Evolutionary conservation across 2,888 invertebrate genomes (phyloP).

Genomic region (Epinotia bilunana): DNA sequence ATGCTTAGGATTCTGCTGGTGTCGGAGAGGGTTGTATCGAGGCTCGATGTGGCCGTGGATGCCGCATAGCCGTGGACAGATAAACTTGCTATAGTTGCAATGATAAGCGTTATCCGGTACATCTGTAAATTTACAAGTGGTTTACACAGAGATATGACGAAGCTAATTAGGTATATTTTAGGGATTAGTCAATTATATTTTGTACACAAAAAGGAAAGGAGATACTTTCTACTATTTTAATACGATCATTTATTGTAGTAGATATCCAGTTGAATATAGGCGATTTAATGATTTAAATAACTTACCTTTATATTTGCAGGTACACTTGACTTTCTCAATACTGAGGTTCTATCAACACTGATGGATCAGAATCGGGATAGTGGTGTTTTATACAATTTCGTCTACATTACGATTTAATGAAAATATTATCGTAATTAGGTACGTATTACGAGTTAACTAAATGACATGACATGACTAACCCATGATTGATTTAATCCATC

Average conservation of each 20-base stretch:
- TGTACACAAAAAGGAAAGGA: not conserved
- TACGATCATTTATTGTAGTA: too few relatives aligned
- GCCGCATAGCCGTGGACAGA: not conserved
- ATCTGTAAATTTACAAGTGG: conserved; percentile 53
- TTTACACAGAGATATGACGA: not conserved
- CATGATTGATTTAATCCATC: not conserved
- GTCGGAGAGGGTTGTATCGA: not conserved
- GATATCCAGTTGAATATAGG: too few relatives aligned
- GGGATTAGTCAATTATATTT: not conserved
- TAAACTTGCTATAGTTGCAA: conserved; percentile 22
- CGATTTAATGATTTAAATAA: not conserved
- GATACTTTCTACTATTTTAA: too few relatives aligned
- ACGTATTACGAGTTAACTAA: not conserved
- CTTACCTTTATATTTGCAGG: conserved; percentile 1
- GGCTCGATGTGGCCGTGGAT: conserved; percentile 1
- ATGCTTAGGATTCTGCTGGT: conserved; percentile 37
- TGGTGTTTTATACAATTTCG: conserved; percentile 24
- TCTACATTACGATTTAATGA: not conserved
- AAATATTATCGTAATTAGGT: conserved; percentile 14
- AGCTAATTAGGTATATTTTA: not conserved
- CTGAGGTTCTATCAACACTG: conserved; percentile 1
- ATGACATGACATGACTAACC: not conserved
- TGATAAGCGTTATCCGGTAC: conserved; percentile 43
- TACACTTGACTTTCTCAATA: not conserved
- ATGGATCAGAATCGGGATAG: not conserved